phyloP scores from a whole-genome alignment of 2,888 invertebrate genomes.

The Hesperia comma region DNA sequence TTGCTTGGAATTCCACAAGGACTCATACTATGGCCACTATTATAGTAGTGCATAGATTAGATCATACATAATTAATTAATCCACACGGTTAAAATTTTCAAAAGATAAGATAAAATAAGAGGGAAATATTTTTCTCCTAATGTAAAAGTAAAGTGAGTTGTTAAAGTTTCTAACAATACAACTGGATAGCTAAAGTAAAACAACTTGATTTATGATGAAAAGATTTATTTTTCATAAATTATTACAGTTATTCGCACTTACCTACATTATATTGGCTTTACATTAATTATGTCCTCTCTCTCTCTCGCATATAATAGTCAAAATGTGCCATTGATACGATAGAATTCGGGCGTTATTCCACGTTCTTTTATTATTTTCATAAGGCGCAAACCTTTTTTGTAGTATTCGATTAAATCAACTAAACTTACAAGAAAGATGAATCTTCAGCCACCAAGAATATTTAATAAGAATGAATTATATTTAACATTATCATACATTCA shows the following conservation, averaged over 20 bases:
- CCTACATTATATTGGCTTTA: neutral
- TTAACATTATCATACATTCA: neutral
- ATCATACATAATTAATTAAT: too few species aligned
- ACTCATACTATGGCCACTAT: neutral
- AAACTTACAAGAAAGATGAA: too few species aligned
- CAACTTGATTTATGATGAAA: conserved; percentile 12
- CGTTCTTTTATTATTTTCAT: neutral
- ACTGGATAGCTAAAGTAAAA: neutral
- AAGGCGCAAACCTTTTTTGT: neutral
- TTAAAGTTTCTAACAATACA: too few species aligned
- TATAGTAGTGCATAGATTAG: neutral
- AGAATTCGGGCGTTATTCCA: neutral
- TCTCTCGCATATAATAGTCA: neutral
- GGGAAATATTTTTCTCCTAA: too few species aligned
- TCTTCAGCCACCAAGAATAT: too few species aligned
- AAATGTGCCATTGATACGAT: neutral
- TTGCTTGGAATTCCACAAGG: neutral
- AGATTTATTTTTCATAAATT: conserved; percentile 35
- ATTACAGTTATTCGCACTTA: conserved; percentile 13
- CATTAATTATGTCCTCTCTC: neutral
- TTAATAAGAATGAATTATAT: too few species aligned
- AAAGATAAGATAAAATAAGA: too few species aligned
- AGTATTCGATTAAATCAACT: too few species aligned
- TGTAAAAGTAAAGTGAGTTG: too few species aligned
- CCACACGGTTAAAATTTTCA: too few species aligned